phyloP scores from a whole-genome alignment of 1,140 invertebrate genomes.

The Gerris buenoi region DNA sequence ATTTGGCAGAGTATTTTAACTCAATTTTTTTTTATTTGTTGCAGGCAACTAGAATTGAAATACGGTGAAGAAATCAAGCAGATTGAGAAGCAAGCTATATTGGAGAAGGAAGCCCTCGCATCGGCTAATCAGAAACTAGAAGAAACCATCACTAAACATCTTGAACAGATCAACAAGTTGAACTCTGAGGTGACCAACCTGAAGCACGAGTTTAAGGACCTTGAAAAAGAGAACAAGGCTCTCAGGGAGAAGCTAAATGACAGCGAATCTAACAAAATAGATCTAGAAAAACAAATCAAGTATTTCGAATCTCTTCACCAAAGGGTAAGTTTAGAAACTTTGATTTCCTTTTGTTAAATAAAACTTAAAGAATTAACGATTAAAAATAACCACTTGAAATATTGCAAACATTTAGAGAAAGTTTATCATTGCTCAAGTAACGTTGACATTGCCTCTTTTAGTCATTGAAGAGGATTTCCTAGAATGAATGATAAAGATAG shows the following conservation, averaged over 20 bases:
- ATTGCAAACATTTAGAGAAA: no score
- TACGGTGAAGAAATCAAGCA: slow-evolving; percentile 56
- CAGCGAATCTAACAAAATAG: slow-evolving; percentile 22
- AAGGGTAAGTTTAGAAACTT: slow-evolving; percentile 35
- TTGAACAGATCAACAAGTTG: slow-evolving; percentile 39
- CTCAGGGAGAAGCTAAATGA: slow-evolving; percentile 36
- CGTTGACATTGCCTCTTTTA: no score
- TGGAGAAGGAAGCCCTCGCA: slow-evolving; percentile 52
- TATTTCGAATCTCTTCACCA: slow-evolving; percentile 34
- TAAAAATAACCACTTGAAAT: no score
- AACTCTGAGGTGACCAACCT: slow-evolving; percentile 35
- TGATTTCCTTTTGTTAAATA: no score
- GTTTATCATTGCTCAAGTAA: no score
- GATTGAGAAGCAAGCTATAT: slow-evolving; percentile 44
- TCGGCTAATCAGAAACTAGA: slow-evolving; percentile 39
- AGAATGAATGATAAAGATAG: no score
- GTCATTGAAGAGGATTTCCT: no score
- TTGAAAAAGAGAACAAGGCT: slow-evolving; percentile 51
- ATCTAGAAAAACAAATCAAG: slow-evolving; percentile 34
- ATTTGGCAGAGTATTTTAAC: no score
- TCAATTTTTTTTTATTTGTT: no score
- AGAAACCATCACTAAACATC: slow-evolving; percentile 33
- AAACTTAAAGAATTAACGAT: no score
- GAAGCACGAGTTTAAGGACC: slow-evolving; percentile 28
- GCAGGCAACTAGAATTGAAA: slow-evolving; percentile 53